Evolutionary conservation across 2,888 invertebrate species (phyloP), one percentile per base, ranked within the genome.

Genomic region (Agrotis exclamationis): DNA sequence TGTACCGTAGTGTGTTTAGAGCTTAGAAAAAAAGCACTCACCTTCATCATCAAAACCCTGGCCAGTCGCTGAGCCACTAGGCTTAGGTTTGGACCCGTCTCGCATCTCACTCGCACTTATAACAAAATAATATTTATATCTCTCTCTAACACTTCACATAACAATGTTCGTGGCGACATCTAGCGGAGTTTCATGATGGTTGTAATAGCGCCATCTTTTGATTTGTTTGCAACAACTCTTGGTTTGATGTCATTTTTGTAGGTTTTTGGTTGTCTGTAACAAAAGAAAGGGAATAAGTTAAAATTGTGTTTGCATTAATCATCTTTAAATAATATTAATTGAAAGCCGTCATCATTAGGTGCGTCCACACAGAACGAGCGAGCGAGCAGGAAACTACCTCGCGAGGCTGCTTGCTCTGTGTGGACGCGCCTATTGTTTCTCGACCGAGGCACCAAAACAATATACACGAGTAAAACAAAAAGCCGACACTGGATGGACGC

Each of bases 31-130:
- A 51, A 33, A 44, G 24, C 20, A 58, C 88, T 80, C 79, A 95
- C 95, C 93, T 84, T 95, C 93, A 84, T 95, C 95, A 81, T 92
- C 93, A 64, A 91, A 88, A 75, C 90, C 92, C 80, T 92, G 93
- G 88, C 92, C 90, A 83, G 91, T 84, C 77, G 91, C 86, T 92
- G 93, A 93, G 87, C 94, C 91, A 88, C 95, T 94, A 63, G 95
- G 93, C 88, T 94, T 93, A 66, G 94, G 89, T 79, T 85, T 94
- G 79, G 93, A 90, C 82, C 94, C 93, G 89, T 96, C 95, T 94
- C 95, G 93, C 96, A 96, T 96, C 77, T 94, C 95, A 94, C 93
- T 86, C 85, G 80, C 88, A 90, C 89, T 89, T 87, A 83, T 83
- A 80, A 86, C 82, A 84, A 87, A 85, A 88, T 80, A 83, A 82